Conservation (phyloP, 2,113 vertebrate species). For the Sterna hirundo region DNA sequence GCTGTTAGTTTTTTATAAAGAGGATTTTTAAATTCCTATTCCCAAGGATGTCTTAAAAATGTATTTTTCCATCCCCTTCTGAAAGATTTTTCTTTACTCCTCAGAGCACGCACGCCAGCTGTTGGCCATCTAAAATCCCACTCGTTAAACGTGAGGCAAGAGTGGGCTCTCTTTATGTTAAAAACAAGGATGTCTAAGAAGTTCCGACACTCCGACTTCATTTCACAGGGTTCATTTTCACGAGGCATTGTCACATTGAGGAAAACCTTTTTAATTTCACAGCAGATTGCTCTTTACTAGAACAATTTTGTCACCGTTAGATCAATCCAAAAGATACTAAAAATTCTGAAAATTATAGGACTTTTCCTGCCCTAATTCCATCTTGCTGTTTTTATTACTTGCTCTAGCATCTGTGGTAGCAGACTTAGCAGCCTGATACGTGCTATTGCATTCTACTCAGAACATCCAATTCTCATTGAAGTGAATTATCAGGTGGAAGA, state of each 20-base stretch:
- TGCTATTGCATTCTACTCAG: not conserved
- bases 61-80: not conserved
- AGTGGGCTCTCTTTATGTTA: not conserved
- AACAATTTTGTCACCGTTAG: not conserved
- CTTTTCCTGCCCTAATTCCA: not conserved
- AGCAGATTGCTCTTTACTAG: not conserved
- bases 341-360: not conserved
- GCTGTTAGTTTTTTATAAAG: not conserved
- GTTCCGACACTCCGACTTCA: not conserved
- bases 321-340: not conserved
- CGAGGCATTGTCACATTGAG: not conserved
- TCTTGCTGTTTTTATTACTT: not conserved
- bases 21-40: not conserved
- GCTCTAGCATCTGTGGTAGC: not conserved
- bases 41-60: not conserved
- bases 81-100: not conserved
- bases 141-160: not conserved
- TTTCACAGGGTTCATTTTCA: not conserved
- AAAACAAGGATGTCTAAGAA: not conserved
- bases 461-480: not conserved
- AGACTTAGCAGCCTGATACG: not conserved
- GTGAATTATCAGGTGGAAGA: not conserved
- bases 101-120: not conserved
- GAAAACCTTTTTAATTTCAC: constrained; percentile 1
- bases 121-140: not conserved